A percentile compares a stretch with the other conserved stretches of the same genome.
phyloP scores from a whole-genome alignment of 2,113 vertebrate species.

The Numenius arquata region DNA sequence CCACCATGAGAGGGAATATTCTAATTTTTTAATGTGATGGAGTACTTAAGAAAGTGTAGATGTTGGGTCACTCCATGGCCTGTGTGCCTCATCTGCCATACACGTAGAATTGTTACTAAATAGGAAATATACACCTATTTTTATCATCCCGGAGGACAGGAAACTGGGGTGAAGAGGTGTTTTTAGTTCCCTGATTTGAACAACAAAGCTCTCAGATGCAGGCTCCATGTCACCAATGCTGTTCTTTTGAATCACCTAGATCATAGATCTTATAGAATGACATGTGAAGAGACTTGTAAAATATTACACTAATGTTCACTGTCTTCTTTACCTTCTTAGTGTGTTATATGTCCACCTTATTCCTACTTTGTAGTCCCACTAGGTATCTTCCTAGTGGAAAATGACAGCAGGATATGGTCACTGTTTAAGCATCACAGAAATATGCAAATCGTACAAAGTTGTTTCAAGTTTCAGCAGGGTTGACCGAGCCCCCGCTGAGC shows the following conservation, averaged over 20 bases:
- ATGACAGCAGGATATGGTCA: neutral
- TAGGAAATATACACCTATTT: neutral
- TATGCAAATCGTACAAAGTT: neutral
- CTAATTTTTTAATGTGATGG: neutral
- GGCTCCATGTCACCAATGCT: neutral
- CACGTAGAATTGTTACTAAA: neutral
- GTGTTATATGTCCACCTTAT: neutral
- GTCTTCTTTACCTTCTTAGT: neutral
- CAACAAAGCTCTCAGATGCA: neutral
- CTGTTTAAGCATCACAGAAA: neutral
- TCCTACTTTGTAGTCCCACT: neutral
- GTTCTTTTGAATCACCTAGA: neutral
- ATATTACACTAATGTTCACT: neutral
- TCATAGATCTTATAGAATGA: neutral
- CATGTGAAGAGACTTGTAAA: neutral
- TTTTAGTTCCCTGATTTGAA: neutral
- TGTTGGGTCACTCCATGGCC: neutral
- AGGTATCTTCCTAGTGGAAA: neutral
- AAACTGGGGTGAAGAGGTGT: neutral
- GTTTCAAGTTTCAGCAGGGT: neutral
- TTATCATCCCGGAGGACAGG: neutral
- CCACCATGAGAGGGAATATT: neutral
- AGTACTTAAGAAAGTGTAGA: neutral
- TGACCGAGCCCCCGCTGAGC: accelerated
- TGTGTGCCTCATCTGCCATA: neutral